A percentile compares a stretch with the other conserved stretches of the same genome.
phyloP scores from a whole-genome alignment of 1,140 invertebrate species.

The Drosophila sulfurigaster region DNA sequence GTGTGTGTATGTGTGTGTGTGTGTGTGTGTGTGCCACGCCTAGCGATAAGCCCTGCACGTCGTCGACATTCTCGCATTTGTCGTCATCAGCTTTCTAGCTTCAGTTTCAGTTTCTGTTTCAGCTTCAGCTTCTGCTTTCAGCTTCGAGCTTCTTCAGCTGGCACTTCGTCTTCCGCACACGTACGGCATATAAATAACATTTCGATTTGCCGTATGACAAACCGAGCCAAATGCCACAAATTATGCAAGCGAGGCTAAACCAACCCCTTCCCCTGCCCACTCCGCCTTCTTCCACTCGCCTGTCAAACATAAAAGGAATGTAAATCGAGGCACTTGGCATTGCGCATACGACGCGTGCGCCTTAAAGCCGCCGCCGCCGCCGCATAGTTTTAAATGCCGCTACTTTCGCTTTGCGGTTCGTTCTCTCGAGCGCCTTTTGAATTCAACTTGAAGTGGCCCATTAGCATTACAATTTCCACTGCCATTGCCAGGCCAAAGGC shows the following conservation, averaged over 20 bases:
- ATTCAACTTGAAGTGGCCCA: slow-evolving; percentile 27
- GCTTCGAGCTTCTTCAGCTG: not conserved
- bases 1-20: no score
- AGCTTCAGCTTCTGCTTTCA: slow-evolving; percentile 1
- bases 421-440: not conserved
- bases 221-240: slow-evolving; percentile 63
- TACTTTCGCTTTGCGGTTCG: not conserved
- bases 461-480: slow-evolving; percentile 22
- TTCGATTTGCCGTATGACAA: slow-evolving; percentile 80
- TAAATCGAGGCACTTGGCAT: slow-evolving; percentile 45
- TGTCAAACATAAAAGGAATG: slow-evolving; percentile 43
- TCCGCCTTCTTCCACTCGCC: not conserved
- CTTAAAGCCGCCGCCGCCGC: slow-evolving; percentile 1
- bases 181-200: slow-evolving; percentile 81
- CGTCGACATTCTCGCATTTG: slow-evolving; percentile 78
- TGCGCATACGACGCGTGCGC: slow-evolving; percentile 49
- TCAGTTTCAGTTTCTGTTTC: not conserved
- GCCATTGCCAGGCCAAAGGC: slow-evolving; percentile 7
- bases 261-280: not conserved
- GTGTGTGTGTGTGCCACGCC: slow-evolving; percentile 7
- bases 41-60: slow-evolving; percentile 77
- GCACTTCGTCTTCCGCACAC: slow-evolving; percentile 48
- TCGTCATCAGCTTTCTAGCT: slow-evolving; percentile 63
- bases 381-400: slow-evolving; percentile 43
- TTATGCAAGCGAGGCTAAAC: slow-evolving; percentile 36